These are phyloP conservation scores for Hemithea aestivaria DNA, from an alignment of 2,888 invertebrate species.

Conservation along the genomic window DNA sequence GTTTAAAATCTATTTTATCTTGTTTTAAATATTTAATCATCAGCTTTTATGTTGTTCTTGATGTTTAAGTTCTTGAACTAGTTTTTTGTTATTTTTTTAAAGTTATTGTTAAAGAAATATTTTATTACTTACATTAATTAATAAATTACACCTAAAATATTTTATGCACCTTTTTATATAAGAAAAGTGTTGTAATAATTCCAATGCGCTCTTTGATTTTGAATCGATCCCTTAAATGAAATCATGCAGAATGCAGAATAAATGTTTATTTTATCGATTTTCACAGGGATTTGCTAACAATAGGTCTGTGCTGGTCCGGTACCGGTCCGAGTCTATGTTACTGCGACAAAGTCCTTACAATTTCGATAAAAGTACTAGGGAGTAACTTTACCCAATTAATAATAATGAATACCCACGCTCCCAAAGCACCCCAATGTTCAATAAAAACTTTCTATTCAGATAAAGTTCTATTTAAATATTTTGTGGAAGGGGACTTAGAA, in stretches of 20 bases:
- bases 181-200: too few relatives aligned
- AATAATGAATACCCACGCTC: constrained; percentile 58
- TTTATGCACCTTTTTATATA: too few relatives aligned
- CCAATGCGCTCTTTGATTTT: too few relatives aligned
- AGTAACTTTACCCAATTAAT: constrained; percentile 69
- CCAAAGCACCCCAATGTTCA: constrained; percentile 55
- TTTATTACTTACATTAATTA: too few relatives aligned
- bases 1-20: constrained; percentile 13
- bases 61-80: too few relatives aligned
- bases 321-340: constrained; percentile 40
- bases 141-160: too few relatives aligned
- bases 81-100: too few relatives aligned
- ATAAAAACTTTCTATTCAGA: constrained; percentile 61
- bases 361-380: constrained; percentile 56
- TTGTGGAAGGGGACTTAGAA: constrained; percentile 49
- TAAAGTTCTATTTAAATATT: constrained; percentile 57
- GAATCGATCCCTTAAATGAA: constrained; percentile 21
- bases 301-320: too few relatives aligned
- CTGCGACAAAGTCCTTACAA: constrained; percentile 57
- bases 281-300: constrained; percentile 64
- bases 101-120: too few relatives aligned
- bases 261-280: constrained; percentile 77
- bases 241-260: constrained; percentile 53
- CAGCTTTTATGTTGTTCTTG: too few relatives aligned
- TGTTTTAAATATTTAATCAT: constrained; percentile 2